phyloP scores from a whole-genome alignment of 2,888 invertebrate species.

The Andricus curvator region DNA sequence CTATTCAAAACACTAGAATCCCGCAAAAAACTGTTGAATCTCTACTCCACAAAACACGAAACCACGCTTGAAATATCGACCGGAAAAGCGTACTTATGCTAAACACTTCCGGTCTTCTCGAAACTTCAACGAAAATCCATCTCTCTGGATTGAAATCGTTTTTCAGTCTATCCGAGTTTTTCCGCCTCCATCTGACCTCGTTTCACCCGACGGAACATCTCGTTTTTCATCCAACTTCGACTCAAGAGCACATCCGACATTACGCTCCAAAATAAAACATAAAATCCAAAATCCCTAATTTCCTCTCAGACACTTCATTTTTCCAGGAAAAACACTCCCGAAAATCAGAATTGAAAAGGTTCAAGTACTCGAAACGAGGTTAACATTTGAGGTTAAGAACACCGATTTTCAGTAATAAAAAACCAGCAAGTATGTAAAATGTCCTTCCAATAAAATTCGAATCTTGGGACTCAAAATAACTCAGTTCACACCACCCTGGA shows the following conservation, averaged over 20 bases:
- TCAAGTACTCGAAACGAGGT: slow-evolving; percentile 56
- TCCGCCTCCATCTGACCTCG: slow-evolving; percentile 37
- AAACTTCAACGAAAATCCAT: slow-evolving; percentile 35
- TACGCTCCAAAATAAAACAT: slow-evolving; percentile 26
- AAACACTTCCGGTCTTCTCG: slow-evolving; percentile 35
- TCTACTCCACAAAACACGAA: not conserved
- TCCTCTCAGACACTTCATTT: not conserved
- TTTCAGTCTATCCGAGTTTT: slow-evolving; percentile 30
- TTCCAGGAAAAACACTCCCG: not conserved
- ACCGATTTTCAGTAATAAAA: not conserved
- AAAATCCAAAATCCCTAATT: not conserved
- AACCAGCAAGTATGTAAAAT: not conserved
- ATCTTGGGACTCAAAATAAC: not conserved
- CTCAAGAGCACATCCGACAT: slow-evolving; percentile 37
- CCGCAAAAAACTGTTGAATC: not conserved
- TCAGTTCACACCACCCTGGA: slow-evolving; percentile 47
- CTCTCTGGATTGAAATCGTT: slow-evolving; percentile 28
- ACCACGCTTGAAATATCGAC: slow-evolving; percentile 12
- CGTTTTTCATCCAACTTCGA: slow-evolving; percentile 34
- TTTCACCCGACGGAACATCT: slow-evolving; percentile 37
- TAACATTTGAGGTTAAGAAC: slow-evolving; percentile 52
- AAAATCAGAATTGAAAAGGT: slow-evolving; percentile 30
- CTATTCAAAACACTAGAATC: slow-evolving; percentile 2
- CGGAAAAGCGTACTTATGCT: slow-evolving; percentile 34
- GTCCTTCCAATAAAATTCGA: not conserved